phyloP scores from a whole-genome alignment of 2,888 invertebrate species.

The Oscheius sp. region DNA sequence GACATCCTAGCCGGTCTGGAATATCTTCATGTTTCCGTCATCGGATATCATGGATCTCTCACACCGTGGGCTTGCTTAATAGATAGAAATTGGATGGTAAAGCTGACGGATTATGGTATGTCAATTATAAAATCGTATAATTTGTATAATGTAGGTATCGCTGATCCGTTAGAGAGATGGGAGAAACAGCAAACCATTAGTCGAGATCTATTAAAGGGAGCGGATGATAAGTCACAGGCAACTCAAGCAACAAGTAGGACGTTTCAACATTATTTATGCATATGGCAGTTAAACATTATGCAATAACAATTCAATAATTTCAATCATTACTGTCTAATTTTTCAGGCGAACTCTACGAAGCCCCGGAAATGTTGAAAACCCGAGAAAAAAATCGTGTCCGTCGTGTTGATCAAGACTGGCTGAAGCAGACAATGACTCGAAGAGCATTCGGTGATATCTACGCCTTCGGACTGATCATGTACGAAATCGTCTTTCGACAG shows the following conservation, averaged over 20 bases:
- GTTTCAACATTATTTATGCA: not conserved
- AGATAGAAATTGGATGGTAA: slow-evolving; percentile 60
- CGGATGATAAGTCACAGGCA: slow-evolving; percentile 65
- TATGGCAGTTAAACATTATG: not conserved
- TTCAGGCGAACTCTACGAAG: slow-evolving; percentile 60
- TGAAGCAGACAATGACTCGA: slow-evolving; percentile 36
- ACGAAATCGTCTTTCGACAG: slow-evolving; percentile 65
- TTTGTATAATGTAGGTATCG: too few species aligned
- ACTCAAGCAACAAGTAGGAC: slow-evolving; percentile 58
- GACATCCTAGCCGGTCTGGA: slow-evolving; percentile 57
- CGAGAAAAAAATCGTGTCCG: slow-evolving; percentile 59
- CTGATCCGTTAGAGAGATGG: slow-evolving; percentile 60
- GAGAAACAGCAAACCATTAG: slow-evolving; percentile 61
- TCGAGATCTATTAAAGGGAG: slow-evolving; percentile 46
- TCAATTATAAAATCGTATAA: too few species aligned
- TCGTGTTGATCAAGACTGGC: slow-evolving; percentile 59
- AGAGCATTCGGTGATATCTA: slow-evolving; percentile 41
- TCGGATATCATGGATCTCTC: slow-evolving; percentile 56
- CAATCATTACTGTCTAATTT: not conserved
- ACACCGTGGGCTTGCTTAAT: slow-evolving; percentile 59
- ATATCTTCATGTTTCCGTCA: slow-evolving; percentile 53
- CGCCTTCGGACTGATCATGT: slow-evolving; percentile 65
- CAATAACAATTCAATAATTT: too few species aligned
- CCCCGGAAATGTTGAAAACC: slow-evolving; percentile 68
- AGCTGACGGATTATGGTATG: slow-evolving; percentile 59